Base-by-base conservation (phyloP, 2,113 vertebrate genomes). In the Gnathonemus echidnorhynchus region DNA sequence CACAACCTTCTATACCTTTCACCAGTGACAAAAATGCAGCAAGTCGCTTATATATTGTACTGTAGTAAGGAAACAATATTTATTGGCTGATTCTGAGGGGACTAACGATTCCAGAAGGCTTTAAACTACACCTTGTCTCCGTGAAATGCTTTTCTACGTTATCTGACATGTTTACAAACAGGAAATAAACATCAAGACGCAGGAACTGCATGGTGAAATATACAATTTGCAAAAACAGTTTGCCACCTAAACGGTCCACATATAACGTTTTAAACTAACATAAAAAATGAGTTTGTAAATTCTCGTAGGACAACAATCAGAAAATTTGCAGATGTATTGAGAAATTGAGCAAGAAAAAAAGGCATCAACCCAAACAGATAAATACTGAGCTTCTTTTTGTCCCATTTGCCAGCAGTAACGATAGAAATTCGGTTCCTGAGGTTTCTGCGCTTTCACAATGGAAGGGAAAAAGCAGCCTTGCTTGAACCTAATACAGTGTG, bases 401-500 rank as follows among this genome's bases (percentile, higher is more conserved):
- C 70, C 70, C 31, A 19, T 7, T 39, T 77, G 31, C 70, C 31
- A 7, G 70, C 4, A 77, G 70, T 7, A 15, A 66, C 15, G 31
- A 77, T 39, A 39, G 5, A 39, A 15, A 77, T 77, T 77, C 70
- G 8, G 31, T 10, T 74, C 15, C 31, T 15, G 31, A 74, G 70
- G 31, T 35, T 74, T 35, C 10, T 31, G 70, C 27, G 15, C 27
- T 74, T 35, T 39, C 70, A 39, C 31, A 39, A 77, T 19, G 70
- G 70, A n/a, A 66, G 58, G 62, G n/a, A 66, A 66, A 66, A 27
- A 66, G 62, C 93, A 92, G 93, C 39, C 87, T 74, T 92, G 93
- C 93, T 90, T 93, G 93, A 70, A 13, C 91, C 92, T 92, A 86
- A 91, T 92, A 92, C 90, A 91, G 91, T 90, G 83, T 92, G 87